Evolutionary conservation across 1,140 invertebrate species (phyloP).

Genomic region (Drosophila pallidifrons): DNA sequence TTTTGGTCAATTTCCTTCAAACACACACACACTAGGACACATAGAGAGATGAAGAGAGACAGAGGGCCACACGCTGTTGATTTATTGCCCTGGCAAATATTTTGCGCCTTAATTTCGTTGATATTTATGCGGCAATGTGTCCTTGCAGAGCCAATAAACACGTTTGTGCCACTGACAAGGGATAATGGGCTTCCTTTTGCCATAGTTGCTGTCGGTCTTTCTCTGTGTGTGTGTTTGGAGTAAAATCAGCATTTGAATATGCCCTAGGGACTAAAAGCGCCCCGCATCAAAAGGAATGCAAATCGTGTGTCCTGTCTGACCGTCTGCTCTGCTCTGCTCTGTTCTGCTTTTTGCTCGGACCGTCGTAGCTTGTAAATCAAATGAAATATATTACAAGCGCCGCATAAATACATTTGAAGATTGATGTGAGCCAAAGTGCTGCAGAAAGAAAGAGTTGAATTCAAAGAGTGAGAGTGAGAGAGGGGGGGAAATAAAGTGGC

Average conservation of each 20-base stretch:
- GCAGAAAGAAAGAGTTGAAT: not conserved
- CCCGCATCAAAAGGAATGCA: conserved; percentile 75
- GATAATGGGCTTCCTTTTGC: conserved; percentile 64
- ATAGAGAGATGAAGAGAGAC: not conserved
- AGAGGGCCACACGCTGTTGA: conserved; percentile 53
- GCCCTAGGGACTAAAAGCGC: conserved; percentile 54
- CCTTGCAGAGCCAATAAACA: conserved; percentile 74
- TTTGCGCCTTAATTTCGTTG: conserved; percentile 81
- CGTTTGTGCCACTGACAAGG: conserved; percentile 79
- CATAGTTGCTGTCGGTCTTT: conserved; percentile 1
- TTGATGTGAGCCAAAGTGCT: conserved; percentile 50
- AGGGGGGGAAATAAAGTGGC: not conserved
- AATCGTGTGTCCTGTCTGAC: conserved; percentile 61
- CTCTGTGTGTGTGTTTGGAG: too few species aligned
- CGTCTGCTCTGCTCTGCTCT: conserved; percentile 5
- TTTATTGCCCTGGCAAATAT: conserved; percentile 73
- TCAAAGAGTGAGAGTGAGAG: not conserved
- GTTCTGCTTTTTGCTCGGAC: conserved; percentile 20
- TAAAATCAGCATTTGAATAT: conserved; percentile 79
- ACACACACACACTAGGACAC: conserved; percentile 11
- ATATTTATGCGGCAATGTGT: conserved; percentile 81
- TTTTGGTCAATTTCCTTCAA: conserved; percentile 77
- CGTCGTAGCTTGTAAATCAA: conserved; percentile 70
- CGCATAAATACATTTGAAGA: conserved; percentile 72
- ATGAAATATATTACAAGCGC: conserved; percentile 73